Conservation (phyloP, 2,113 vertebrate species). For the Thalassoma bifasciatum region DNA sequence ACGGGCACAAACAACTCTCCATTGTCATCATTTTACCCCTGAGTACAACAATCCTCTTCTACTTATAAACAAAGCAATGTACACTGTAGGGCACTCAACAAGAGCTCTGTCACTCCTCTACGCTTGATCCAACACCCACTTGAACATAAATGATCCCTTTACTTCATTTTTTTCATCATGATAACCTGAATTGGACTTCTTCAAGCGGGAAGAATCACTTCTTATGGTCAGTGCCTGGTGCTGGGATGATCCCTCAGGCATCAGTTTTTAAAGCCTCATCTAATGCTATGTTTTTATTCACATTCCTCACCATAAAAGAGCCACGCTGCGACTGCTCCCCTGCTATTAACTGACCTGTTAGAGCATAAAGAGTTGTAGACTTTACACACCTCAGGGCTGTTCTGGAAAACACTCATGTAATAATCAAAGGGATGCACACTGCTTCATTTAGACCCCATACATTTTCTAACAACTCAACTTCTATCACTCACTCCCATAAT, state of each 20-base stretch:
- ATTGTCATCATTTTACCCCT: constrained; percentile 60
- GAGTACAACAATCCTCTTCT: constrained; percentile 64
- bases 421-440: constrained; percentile 25
- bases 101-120: constrained; percentile 31
- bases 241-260: constrained; percentile 28
- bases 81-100: constrained; percentile 33
- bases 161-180: neutral
- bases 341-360: constrained; percentile 31
- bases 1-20: constrained; percentile 27
- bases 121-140: constrained; percentile 15
- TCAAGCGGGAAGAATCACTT: neutral
- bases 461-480: neutral
- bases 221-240: constrained; percentile 8
- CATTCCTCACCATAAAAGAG: constrained; percentile 60
- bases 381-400: constrained; percentile 22
- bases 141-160: constrained; percentile 9
- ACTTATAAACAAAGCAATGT: constrained; percentile 43
- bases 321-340: constrained; percentile 17
- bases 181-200: neutral
- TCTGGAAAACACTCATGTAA: constrained; percentile 28
- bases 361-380: constrained; percentile 14
- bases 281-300: constrained; percentile 49
- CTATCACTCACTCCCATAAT: constrained; percentile 18
- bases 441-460: neutral
- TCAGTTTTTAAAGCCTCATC: constrained; percentile 31